These are phyloP conservation scores for Thunnus thynnus DNA, from an alignment of 2,113 vertebrate species.

Conservation along the genomic window DNA sequence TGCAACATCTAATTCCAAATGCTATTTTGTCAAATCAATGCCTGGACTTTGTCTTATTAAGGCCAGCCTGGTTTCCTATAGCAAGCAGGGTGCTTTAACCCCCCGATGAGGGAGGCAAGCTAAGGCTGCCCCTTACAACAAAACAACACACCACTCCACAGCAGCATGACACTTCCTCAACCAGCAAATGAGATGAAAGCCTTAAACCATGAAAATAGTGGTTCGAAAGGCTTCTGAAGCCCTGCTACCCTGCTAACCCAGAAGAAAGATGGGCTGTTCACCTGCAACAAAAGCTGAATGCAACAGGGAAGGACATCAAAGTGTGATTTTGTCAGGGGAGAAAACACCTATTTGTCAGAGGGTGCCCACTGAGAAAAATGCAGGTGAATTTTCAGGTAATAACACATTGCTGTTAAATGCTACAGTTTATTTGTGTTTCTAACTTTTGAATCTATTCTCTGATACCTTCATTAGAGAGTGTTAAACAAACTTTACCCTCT, in stretches of 20 bases:
- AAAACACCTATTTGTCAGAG: constrained; percentile 35
- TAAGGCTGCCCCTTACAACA: constrained; percentile 60
- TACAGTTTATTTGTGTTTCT: constrained; percentile 49
- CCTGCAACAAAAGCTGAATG: constrained; percentile 66
- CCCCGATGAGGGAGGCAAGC: constrained; percentile 50
- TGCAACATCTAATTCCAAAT: constrained; percentile 71
- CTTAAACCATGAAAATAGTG: constrained; percentile 69
- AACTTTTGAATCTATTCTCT: constrained; percentile 5
- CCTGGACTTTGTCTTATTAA: constrained; percentile 67
- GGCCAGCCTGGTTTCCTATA: constrained; percentile 65
- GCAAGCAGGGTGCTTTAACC: constrained; percentile 61
- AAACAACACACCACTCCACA: constrained; percentile 72
- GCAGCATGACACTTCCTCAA: constrained; percentile 74
- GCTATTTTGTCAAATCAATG: constrained; percentile 68
- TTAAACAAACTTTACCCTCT: constrained; percentile 16
- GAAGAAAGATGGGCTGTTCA: constrained; percentile 66
- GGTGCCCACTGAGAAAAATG: constrained; percentile 69
- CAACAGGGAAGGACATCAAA: constrained; percentile 71
- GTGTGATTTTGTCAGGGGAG: constrained; percentile 31
- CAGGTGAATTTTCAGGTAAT: constrained; percentile 71
- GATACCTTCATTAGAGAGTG: constrained; percentile 56
- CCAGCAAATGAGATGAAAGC: constrained; percentile 80
- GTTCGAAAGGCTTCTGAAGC: constrained; percentile 62
- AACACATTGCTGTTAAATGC: constrained; percentile 20
- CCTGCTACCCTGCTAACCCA: constrained; percentile 47